A percentile compares a stretch with the other conserved stretches of the same genome.
Conservation (phyloP, 1,140 invertebrate species). For the Laupala kohalensis region DNA sequence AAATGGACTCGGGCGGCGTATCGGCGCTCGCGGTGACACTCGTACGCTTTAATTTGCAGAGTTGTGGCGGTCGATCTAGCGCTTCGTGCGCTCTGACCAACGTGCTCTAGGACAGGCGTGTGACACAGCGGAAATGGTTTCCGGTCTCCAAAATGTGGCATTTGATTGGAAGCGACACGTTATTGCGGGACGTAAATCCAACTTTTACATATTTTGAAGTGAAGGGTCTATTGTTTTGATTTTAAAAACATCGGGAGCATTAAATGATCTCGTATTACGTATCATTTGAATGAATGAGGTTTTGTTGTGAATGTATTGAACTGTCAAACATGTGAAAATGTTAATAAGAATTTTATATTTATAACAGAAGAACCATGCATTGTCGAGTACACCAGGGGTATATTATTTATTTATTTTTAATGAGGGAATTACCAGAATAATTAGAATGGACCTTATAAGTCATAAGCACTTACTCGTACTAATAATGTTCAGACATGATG, state of each 20-base stretch:
- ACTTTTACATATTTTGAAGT: background rate
- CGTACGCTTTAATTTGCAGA: background rate
- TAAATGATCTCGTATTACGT: no score
- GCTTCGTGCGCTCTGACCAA: background rate
- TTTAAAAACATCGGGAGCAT: background rate
- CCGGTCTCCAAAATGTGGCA: background rate
- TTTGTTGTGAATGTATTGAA: no score
- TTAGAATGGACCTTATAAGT: no score
- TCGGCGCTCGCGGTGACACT: background rate
- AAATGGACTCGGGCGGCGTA: background rate
- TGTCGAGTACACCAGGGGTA: no score
- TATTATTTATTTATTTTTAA: no score
- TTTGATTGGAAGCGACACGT: background rate
- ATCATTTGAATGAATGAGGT: no score
- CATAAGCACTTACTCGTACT: no score
- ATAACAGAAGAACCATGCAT: no score
- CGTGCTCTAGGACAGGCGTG: background rate
- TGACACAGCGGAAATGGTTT: background rate
- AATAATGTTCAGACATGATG: no score
- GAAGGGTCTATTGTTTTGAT: background rate
- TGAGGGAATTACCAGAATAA: no score
- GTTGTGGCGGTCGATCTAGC: background rate
- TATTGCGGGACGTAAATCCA: background rate
- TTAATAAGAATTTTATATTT: no score
- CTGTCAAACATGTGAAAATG: no score